Evolutionary conservation across 1,140 invertebrate species (phyloP), one percentile per base, ranked within the genome.

Genomic region (Maconellicoccus hirsutus): DNA sequence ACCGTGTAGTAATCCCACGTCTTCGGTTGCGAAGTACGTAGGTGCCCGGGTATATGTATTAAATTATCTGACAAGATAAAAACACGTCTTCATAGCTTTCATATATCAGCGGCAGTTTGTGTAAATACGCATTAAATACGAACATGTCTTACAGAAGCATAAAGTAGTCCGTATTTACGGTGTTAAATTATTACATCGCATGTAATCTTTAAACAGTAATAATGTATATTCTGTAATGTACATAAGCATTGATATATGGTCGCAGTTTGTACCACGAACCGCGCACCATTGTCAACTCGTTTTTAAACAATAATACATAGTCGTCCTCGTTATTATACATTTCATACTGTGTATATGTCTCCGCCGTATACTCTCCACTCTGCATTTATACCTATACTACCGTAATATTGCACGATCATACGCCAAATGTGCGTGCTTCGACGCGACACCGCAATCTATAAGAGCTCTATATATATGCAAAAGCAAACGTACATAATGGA

Each of bases 31-130:
- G 16, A 33, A 52, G 42, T 52, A 52, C 42, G 42, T 52, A 52
- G 42, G 42, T 52, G 42, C 42, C 12, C n/a, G 42, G n/a, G 42
- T 52, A 19, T 52, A 52, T 52, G 42, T 52, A 52, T 52, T 52
- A 66, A 66, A 66, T 66, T 66, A 66, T 66, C 61, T 66, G 61
- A 66, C 61, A 66, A 66, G 61, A 66, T 66, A 66, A 66, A 52
- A 66, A 66, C 61, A 66, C 25, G 61, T 26, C 61, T 66, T 66
- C 25, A 59, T 19, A 12, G 21, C 25, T 26, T 26, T 25, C 25
- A 66, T 66, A 66, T 66, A 66, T 66, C 61, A 66, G 61, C 61
- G 25, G 52, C 52, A n/a, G 61, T 66, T 66, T 66, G 61, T 66
- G 61, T 66, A 66, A 66, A 66, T 66, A 66, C 21, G 61, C 61